phyloP scores from a whole-genome alignment of 2,888 invertebrate genomes.

The Heterodera filipjevi region DNA sequence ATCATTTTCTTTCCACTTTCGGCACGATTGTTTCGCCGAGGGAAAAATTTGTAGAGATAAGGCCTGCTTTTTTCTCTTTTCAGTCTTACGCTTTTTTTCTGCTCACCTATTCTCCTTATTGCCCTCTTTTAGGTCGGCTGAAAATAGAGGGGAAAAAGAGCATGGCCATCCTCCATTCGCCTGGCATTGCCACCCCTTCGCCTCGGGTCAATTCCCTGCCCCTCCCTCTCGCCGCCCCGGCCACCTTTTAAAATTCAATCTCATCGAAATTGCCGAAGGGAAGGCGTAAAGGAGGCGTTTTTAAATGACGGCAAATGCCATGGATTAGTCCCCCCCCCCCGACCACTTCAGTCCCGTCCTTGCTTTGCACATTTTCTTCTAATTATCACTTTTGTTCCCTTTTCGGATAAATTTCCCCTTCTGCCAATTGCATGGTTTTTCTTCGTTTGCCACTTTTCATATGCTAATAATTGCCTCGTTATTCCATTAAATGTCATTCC shows the following conservation, averaged over 20 bases:
- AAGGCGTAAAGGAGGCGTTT: no score
- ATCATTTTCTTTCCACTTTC: not conserved
- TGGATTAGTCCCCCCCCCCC: no score
- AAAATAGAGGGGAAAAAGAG: not conserved
- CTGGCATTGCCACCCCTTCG: not conserved
- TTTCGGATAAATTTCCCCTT: no score
- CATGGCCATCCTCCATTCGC: not conserved
- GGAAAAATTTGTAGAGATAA: not conserved
- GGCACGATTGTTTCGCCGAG: not conserved
- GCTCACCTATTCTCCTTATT: not conserved
- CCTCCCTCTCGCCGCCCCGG: no score
- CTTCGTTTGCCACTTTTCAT: not conserved
- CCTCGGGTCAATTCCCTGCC: no score
- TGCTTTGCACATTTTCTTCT: no score
- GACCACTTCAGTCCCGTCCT: no score
- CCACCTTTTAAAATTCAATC: not conserved
- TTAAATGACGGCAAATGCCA: not conserved
- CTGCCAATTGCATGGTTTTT: not conserved
- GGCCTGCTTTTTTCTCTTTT: not conserved
- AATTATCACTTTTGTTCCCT: no score
- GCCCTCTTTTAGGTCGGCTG: not conserved
- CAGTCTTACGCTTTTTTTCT: not conserved
- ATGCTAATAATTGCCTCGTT: no score
- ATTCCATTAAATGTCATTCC: no score
- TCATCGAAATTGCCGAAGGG: not conserved